Conservation (phyloP, 2,888 invertebrate species). For the Linyphia triangularis region DNA sequence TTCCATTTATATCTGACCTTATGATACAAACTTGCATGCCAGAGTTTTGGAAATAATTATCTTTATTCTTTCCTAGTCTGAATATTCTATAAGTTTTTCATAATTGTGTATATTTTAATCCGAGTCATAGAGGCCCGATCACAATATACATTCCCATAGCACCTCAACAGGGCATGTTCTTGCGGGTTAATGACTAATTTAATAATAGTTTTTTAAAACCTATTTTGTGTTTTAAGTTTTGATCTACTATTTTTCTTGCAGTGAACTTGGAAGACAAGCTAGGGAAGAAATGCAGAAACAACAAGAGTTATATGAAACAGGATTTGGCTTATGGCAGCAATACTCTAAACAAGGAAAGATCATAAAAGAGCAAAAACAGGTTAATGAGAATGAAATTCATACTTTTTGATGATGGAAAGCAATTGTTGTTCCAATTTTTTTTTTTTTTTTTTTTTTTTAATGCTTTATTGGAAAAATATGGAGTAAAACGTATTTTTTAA, state of each 20-base stretch:
- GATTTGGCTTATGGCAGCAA: conserved; percentile 87
- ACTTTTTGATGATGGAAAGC: not conserved
- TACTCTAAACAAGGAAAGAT: conserved; percentile 88
- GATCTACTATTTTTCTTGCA: not conserved
- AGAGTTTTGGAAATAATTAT: too few species aligned
- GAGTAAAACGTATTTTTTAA: not conserved
- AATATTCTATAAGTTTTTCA: too few species aligned
- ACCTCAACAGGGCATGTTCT: too few species aligned
- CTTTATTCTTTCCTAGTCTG: too few species aligned
- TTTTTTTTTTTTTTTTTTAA: not conserved
- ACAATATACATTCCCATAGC: too few species aligned
- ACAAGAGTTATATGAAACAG: conserved; percentile 88
- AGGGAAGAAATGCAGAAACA: conserved; percentile 84
- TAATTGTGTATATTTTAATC: too few species aligned
- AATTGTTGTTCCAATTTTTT: not conserved
- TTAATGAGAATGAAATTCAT: conserved; percentile 74
- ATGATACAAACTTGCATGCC: too few species aligned
- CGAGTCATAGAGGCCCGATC: too few species aligned
- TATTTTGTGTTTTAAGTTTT: too few species aligned
- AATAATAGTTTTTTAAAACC: too few species aligned
- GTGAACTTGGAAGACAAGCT: conserved; percentile 79
- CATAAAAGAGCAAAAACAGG: conserved; percentile 86
- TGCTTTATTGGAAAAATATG: not conserved
- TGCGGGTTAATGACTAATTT: too few species aligned
- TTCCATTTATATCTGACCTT: too few species aligned